Base-by-base conservation (phyloP, 2,797 vertebrate species). In the Rhinoraja longicauda region DNA sequence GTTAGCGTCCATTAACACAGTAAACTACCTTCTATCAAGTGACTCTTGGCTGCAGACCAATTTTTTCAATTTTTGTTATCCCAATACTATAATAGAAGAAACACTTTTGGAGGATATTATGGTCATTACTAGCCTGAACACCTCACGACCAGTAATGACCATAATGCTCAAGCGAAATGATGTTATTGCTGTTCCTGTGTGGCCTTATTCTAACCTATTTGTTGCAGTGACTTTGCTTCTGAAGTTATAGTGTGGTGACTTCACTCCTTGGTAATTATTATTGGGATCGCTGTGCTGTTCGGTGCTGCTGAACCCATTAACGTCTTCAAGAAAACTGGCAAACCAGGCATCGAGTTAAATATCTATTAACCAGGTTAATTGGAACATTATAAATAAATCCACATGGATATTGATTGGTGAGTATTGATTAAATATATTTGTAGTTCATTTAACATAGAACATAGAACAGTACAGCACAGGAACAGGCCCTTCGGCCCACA, bases 161-260 rank as follows among this genome's bases (percentile, higher is more conserved):
- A 72, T 90, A 90, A 90, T 36, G n/a, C 67, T 90, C 88, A 91
- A 72, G 53, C 67, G 13, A 91, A 91, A 91, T 92, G 70, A 53
- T 92, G 39, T 92, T 92, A 92, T 92, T 70, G 72, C 90, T 92
- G 53, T 92, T 92, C 72, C 53, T 92, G 6, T 53, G 70, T 92
- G 70, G 36, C 90, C 70, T 45, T 53, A 92, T 75, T 92, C 67
- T 73, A 70, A 73, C 70, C 29, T 92, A 92, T 73, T 92, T 92
- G 90, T 12, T 92, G 36, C 70, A 75, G 26, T 72, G 4, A 67
- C 70, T 53, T 53, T 91, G 90, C 73, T 92, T 92, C 70, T 73
- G 90, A 92, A 92, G 39, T 73, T 92, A 45, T 45, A 92, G 12
- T 92, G 90, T 70, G 15, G 70, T n/a, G 70, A 73, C 39, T 72